Conservation (phyloP, 2,888 invertebrate species). For the Trichopria drosophilae region DNA sequence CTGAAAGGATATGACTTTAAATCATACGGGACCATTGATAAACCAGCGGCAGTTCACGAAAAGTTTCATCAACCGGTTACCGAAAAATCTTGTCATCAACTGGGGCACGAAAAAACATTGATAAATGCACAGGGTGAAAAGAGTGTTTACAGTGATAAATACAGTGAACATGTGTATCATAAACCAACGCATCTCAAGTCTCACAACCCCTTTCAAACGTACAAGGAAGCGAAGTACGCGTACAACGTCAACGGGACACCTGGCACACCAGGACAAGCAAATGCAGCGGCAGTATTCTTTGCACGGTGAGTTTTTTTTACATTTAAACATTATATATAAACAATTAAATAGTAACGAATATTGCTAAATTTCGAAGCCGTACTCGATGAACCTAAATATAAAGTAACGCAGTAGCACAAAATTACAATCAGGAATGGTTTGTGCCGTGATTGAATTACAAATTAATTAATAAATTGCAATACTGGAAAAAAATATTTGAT, state of each 20-base stretch:
- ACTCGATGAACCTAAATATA: background rate
- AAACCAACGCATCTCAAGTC: slow-evolving; percentile 46
- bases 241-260: slow-evolving; percentile 62
- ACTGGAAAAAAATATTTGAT: no score
- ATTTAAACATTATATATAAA: background rate
- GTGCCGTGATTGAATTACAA: no score
- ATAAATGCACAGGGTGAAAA: slow-evolving; percentile 41
- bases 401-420: background rate
- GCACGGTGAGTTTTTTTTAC: slow-evolving; percentile 60
- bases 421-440: slow-evolving; percentile 1
- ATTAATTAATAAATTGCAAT: no score
- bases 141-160: slow-evolving; percentile 44
- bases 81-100: slow-evolving; percentile 39
- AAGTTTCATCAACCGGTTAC: slow-evolving; percentile 46
- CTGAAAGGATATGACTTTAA: slow-evolving; percentile 53
- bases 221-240: slow-evolving; percentile 62
- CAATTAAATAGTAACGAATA: no score
- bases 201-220: slow-evolving; percentile 48
- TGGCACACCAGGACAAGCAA: slow-evolving; percentile 62
- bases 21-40: slow-evolving; percentile 51
- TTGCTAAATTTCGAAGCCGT: no score
- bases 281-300: slow-evolving; percentile 65
- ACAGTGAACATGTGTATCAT: slow-evolving; percentile 51
- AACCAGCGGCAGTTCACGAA: slow-evolving; percentile 45
- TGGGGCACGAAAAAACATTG: slow-evolving; percentile 39